These are phyloP conservation scores for Thermophis baileyi DNA, from an alignment of 2,113 vertebrate species.

Conservation along the genomic window DNA sequence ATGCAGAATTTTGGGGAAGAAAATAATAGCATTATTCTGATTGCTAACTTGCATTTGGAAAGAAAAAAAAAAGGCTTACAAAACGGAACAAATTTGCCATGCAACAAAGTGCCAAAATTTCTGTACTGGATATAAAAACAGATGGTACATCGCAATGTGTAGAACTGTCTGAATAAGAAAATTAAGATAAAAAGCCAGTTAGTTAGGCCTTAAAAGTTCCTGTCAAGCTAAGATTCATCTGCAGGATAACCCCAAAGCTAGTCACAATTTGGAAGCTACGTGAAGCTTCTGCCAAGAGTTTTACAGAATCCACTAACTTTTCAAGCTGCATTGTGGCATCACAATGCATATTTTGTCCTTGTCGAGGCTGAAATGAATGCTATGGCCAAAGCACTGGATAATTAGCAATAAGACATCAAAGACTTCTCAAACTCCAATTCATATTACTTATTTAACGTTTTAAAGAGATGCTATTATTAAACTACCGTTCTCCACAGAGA, in stretches of 20 bases:
- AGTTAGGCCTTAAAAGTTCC: background rate
- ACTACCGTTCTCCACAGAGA: background rate
- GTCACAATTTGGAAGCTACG: background rate
- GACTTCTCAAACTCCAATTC: background rate
- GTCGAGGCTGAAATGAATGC: background rate
- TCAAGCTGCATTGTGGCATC: background rate
- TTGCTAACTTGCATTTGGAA: background rate
- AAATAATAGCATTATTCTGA: background rate
- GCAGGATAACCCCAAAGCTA: background rate
- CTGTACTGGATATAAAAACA: background rate
- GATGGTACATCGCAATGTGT: background rate
- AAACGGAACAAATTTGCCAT: background rate
- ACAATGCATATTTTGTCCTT: background rate
- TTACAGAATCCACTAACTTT: background rate
- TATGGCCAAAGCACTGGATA: background rate
- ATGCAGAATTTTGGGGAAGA: slow-evolving; percentile 3
- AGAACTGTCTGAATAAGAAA: background rate
- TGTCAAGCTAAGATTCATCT: background rate
- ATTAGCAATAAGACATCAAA: background rate
- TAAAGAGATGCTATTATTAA: background rate
- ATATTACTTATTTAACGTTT: background rate
- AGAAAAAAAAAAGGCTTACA: background rate
- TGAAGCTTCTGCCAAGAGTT: background rate
- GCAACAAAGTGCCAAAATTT: background rate
- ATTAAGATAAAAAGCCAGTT: background rate